Conservation (phyloP, 2,113 vertebrate species). For the Melanerpes formicivorus region DNA sequence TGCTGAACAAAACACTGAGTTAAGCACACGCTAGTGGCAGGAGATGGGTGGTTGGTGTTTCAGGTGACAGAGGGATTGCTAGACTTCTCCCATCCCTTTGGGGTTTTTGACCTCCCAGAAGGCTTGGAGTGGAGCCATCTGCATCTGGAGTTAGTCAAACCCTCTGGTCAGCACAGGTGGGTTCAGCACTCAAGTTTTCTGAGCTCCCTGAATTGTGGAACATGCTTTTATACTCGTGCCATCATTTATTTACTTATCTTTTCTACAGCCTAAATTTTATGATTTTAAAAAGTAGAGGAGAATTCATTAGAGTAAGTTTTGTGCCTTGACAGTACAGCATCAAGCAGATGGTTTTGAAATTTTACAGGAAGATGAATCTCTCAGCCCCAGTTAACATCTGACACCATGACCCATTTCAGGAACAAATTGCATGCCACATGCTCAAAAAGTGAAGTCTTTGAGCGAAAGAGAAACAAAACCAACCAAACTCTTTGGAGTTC, state of each 20-base stretch:
- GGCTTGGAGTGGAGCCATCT: neutral
- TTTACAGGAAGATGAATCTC: slow-evolving; percentile 21
- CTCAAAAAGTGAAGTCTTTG: slow-evolving; percentile 36
- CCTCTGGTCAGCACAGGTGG: neutral
- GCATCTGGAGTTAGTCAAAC: neutral
- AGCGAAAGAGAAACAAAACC: neutral
- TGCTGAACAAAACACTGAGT: accelerated
- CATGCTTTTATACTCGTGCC: neutral
- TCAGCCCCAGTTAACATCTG: neutral
- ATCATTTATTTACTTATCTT: neutral
- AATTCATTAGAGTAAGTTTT: slow-evolving; percentile 16
- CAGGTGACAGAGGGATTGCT: neutral
- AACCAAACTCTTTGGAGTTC: neutral
- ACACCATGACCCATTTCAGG: neutral
- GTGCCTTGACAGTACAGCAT: neutral
- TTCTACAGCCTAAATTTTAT: neutral
- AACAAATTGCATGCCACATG: neutral
- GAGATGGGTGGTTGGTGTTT: neutral
- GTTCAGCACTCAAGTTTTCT: neutral
- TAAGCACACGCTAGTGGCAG: neutral
- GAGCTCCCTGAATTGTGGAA: neutral
- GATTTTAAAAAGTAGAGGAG: neutral
- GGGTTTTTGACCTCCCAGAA: neutral
- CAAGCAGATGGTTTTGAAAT: slow-evolving; percentile 20
- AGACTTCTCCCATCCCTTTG: neutral